Base-by-base conservation (phyloP, 2,113 vertebrate genomes). In the Aleadryas rufinucha region DNA sequence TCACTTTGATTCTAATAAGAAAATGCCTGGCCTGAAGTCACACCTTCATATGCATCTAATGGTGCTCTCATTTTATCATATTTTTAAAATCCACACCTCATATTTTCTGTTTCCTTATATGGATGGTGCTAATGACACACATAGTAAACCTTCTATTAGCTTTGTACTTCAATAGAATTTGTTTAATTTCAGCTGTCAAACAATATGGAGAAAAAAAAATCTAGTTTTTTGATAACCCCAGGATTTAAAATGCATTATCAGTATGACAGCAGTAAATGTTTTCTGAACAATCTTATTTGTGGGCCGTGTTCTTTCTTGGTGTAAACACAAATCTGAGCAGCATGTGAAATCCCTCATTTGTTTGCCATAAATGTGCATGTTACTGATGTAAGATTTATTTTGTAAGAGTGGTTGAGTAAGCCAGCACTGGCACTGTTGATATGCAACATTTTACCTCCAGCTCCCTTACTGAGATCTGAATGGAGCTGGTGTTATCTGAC, bases 101-200 rank as follows among this genome's bases (percentile, higher is more conserved):
- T 96, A 97, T 97, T 96, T 97, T 97, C 97, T 95, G 74, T 97
- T 97, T 97, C 98, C 98, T 98, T 99, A 98, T 98, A 99, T 96
- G 98, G 98, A 97, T 94, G 96, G 98, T 98, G 98, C 97, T 99
- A 99, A 99, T 98, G 98, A 98, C 98, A 98, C 98, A 98, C 96
- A 84, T 97, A 98, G 97, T 98, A 99, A 98, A 98, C 97, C 98
- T 98, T 98, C 97, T 98, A 98, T 99, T 99, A 98, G 97, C 98
- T 98, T 97, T 98, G 98, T 98, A 97, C 98, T 97, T 98, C 98
- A 97, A 98, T 98, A 98, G 97, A 97, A 95, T 97, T 98, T 98
- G 97, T 98, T 98, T 99, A 98, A 98, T 98, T 98, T 98, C 98
- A 98, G 95, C 98, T 98, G 98, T 98, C 98, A 98, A 98, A 94